Percentiles rank a stretch among this genome's conserved stretches.
Conservation (phyloP, 1,140 invertebrate genomes). For the Ceratina australensis region DNA sequence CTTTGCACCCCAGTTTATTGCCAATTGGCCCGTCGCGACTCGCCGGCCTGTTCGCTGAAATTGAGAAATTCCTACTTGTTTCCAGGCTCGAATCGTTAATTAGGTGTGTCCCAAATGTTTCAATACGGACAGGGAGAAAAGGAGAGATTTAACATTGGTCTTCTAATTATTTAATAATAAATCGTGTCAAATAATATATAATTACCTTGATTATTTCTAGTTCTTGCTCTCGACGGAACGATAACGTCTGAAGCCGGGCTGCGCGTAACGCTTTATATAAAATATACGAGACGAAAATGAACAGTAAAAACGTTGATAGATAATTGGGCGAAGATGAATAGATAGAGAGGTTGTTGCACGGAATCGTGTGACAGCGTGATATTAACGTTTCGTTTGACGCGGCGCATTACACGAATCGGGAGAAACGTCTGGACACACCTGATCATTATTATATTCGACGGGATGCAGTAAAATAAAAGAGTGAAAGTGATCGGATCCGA, state of each 20-base stretch:
- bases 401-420: conserved; percentile 68
- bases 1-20: neutral
- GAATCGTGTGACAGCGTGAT: conserved; percentile 65
- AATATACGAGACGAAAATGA: neutral
- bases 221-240: neutral
- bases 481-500: conserved; percentile 44
- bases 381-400: conserved; percentile 70
- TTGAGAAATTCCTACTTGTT: conserved; percentile 23
- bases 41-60: conserved; percentile 6
- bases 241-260: no score
- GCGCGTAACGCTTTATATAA: neutral
- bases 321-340: conserved; percentile 62
- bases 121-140: neutral
- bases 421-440: conserved; percentile 55
- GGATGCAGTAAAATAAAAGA: conserved; percentile 48
- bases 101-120: no score
- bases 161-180: no score
- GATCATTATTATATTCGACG: conserved; percentile 74
- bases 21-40: conserved; percentile 20
- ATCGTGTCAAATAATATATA: no score
- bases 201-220: no score
- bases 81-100: conserved; percentile 2
- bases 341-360: conserved; percentile 59
- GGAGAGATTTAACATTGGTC: no score
- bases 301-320: neutral